Evolutionary conservation across 2,113 vertebrate species (phyloP), one percentile per base, ranked within the genome.

Genomic region (Callaeas wilsoni): DNA sequence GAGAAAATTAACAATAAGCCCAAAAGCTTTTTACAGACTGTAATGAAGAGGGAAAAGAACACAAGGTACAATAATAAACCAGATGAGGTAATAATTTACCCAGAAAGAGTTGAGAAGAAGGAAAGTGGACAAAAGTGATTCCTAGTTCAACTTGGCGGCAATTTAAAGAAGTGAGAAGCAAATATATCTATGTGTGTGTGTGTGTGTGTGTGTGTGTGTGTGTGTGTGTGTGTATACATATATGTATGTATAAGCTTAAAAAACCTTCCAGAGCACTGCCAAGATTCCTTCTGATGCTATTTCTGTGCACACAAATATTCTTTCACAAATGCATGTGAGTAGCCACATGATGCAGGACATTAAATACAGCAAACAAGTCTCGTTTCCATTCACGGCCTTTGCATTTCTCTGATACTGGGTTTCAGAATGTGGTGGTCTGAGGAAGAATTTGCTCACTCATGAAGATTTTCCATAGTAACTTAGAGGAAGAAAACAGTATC

Each of bases 11-110:
- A 95, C 89, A 97, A 89, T 92, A 96, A 97, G 79, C 53, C 63
- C 83, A 94, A 98, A 98, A 93, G 83, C 95, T 97, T 97, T 98
- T 96, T 95, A 97, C 96, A 94, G 96, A 93, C 60, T 93, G 83
- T 81, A 94, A 84, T 94, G 96, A 98, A 96, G 67, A 80, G 85
- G 57, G 13, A 86, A 94, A 95, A 95, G 81, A 97, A 95, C 67
- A 93, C 65, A 90, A 95, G 94, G 90, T 95, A 94, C 91, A 95
- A 87, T 90, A 91, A 93, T 87, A 97, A 97, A 71, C 84, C 86
- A 94, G 80, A 96, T 94, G 96, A 97, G 86, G 93, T 97, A 95
- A 96, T 96, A 93, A 74, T 68, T 79, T 17, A 80, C 71, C 60
- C 91, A 78, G 82, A 90, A 95, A 97, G 71, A 93, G 91, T 29